Conservation (phyloP, 2,888 invertebrate species). For the Drosophila siamana region DNA sequence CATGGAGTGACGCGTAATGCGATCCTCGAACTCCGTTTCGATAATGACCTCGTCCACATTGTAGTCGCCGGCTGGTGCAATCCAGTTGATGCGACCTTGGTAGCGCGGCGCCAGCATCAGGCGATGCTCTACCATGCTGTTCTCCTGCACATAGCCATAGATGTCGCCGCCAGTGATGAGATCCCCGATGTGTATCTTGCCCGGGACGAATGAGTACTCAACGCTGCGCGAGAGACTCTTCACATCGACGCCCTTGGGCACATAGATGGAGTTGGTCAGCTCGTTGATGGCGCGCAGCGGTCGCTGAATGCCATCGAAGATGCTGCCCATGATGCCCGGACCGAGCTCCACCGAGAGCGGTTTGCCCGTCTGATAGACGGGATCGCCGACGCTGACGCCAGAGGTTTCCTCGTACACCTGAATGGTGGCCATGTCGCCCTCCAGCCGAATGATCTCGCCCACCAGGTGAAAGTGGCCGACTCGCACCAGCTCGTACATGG, state of each 20-base stretch:
- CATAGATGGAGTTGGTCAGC: conserved; percentile 97
- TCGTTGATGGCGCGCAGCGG: conserved; percentile 98
- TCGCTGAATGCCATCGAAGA: conserved; percentile 99
- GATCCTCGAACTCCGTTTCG: conserved; percentile 99
- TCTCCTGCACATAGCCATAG: conserved; percentile 98
- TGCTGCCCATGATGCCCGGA: conserved; percentile 99
- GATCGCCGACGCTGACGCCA: conserved; percentile 99
- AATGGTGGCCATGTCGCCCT: conserved; percentile 99
- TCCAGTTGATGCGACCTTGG: conserved; percentile 97
- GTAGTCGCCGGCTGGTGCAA: conserved; percentile 97
- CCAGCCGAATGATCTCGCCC: conserved; percentile 99
- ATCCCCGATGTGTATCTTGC: conserved; percentile 93
- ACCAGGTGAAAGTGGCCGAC: conserved; percentile 99
- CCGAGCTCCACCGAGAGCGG: conserved; percentile 99
- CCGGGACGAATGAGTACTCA: conserved; percentile 96
- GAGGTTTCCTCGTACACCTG: conserved; percentile 99
- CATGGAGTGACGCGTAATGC: conserved; percentile 95
- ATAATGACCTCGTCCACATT: conserved; percentile 95
- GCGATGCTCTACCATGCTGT: conserved; percentile 98
- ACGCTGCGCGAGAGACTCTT: conserved; percentile 92
- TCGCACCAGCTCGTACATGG: conserved; percentile 99
- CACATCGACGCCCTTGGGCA: conserved; percentile 98
- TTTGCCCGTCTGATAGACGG: conserved; percentile 98
- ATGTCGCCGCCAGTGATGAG: conserved; percentile 99
- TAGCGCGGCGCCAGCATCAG: conserved; percentile 96